phyloP scores from a whole-genome alignment of 2,113 vertebrate genomes.

The Grammatotria lemairii region DNA sequence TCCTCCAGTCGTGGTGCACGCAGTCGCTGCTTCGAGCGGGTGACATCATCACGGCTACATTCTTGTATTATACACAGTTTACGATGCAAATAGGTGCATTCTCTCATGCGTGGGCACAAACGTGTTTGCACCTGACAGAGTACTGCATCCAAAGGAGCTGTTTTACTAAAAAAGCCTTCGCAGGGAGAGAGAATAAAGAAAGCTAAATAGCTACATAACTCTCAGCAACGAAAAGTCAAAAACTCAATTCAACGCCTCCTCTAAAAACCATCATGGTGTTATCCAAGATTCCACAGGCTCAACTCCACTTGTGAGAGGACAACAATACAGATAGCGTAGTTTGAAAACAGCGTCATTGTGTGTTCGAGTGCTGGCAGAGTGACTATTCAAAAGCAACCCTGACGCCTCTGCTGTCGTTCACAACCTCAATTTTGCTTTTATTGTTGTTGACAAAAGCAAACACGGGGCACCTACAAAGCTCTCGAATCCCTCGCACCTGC shows the following conservation, averaged over 20 bases:
- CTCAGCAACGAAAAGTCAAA: neutral
- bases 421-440: slow-evolving; percentile 25
- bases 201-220: neutral
- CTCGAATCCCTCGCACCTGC: slow-evolving; percentile 49
- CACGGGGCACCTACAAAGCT: neutral
- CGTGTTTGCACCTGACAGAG: neutral
- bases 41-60: neutral
- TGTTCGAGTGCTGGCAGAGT: slow-evolving; percentile 6
- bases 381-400: slow-evolving; percentile 22
- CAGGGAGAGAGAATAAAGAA: neutral
- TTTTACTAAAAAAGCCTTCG: neutral
- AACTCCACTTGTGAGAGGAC: neutral
- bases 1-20: neutral
- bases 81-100: neutral
- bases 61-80: neutral
- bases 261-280: neutral
- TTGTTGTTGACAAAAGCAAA: slow-evolving; percentile 20
- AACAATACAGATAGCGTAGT: neutral
- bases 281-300: neutral
- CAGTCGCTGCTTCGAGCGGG: fast-evolving
- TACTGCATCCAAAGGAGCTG: neutral
- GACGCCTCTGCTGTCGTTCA: neutral
- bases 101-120: neutral
- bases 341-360: slow-evolving; percentile 24
- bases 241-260: neutral